phyloP scores from a whole-genome alignment of 2,113 vertebrate species.

The Notechis scutatus region DNA sequence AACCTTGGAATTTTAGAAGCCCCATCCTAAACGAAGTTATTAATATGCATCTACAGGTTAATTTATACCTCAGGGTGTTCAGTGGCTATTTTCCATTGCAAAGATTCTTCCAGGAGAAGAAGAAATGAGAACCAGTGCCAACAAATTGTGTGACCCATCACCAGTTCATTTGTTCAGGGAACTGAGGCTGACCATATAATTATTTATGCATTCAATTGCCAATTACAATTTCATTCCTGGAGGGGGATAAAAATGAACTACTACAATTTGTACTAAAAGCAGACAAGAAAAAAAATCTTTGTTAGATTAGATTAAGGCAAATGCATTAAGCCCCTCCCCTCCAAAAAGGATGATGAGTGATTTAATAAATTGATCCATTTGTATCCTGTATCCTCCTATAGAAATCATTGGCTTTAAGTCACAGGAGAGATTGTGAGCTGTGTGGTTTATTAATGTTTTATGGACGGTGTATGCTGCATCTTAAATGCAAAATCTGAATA shows the following conservation, averaged over 20 bases:
- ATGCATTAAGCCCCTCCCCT: background rate
- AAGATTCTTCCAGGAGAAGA: background rate
- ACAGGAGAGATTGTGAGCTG: background rate
- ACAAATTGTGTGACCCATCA: background rate
- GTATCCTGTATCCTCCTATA: background rate
- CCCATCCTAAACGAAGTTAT: background rate
- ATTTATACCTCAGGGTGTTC: background rate
- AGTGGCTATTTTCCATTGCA: background rate
- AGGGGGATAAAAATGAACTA: background rate
- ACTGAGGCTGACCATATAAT: too few species aligned
- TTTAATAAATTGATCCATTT: background rate
- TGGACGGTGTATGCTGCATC: background rate
- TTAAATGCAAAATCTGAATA: background rate
- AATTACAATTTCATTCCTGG: background rate
- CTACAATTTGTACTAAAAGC: background rate
- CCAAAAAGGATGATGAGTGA: background rate
- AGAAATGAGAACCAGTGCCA: background rate
- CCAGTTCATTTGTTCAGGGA: background rate
- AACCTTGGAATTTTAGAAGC: background rate
- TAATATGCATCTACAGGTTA: too few species aligned
- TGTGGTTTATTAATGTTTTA: background rate
- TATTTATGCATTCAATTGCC: background rate
- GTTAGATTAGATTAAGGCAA: background rate
- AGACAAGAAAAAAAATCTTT: background rate
- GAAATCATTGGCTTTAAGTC: background rate